phyloP scores from a whole-genome alignment of 2,797 vertebrate species.

The Limosa lapponica region DNA sequence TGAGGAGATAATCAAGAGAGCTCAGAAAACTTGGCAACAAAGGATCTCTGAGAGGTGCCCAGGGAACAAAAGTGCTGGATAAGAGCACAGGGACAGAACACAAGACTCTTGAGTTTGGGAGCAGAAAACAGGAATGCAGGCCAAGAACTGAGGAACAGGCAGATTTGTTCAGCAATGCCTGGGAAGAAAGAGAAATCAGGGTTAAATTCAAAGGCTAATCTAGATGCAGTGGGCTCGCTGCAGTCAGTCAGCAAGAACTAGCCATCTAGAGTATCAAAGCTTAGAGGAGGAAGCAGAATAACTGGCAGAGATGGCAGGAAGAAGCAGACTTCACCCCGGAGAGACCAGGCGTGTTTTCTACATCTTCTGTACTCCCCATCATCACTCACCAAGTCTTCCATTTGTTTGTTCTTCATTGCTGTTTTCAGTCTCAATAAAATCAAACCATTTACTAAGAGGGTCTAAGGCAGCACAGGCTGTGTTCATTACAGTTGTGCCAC shows the following conservation, averaged over 20 bases:
- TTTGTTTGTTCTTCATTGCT: not conserved
- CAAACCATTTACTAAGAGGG: not conserved
- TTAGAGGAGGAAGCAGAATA: not conserved
- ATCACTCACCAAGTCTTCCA: not conserved
- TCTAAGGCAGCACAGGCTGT: not conserved
- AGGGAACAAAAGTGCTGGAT: not conserved
- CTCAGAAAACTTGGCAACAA: not conserved
- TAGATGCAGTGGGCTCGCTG: not conserved
- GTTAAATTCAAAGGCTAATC: not conserved
- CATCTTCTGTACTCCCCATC: not conserved
- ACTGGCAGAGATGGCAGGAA: not conserved
- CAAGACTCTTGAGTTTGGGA: not conserved
- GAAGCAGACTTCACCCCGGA: not conserved
- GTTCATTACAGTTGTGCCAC: not conserved
- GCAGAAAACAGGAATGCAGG: not conserved
- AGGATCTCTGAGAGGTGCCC: not conserved
- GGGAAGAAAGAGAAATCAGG: not conserved
- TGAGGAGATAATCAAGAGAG: not conserved
- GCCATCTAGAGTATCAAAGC: not conserved
- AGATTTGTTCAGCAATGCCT: not conserved
- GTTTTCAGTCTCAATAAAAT: not conserved
- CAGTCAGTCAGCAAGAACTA: not conserved
- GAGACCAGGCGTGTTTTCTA: not conserved
- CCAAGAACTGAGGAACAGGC: not conserved
- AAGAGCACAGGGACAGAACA: not conserved